These are phyloP conservation scores for Tetragnatha versicolor DNA, from an alignment of 1,140 invertebrate genomes.

Conservation along the genomic window DNA sequence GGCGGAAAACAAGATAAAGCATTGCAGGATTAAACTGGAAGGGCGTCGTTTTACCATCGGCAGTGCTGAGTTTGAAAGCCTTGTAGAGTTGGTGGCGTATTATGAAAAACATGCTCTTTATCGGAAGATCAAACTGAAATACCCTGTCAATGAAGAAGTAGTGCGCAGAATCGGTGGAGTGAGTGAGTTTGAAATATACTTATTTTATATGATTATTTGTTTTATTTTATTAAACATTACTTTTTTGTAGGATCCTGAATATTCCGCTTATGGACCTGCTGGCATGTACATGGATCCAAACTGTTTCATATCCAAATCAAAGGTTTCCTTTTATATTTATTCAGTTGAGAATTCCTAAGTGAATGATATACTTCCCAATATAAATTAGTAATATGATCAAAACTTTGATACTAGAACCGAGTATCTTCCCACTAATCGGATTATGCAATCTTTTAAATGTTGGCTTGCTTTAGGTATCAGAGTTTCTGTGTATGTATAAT, in stretches of 20 bases:
- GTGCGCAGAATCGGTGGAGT: conserved; percentile 51
- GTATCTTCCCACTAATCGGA: no score
- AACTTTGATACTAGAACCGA: no score
- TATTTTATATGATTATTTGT: no score
- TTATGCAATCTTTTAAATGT: no score
- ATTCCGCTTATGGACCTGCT: conserved; percentile 77
- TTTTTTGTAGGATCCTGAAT: conserved; percentile 64
- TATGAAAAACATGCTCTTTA: conserved; percentile 91
- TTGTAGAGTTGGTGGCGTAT: conserved; percentile 90
- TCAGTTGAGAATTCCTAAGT: no score
- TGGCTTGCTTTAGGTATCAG: no score
- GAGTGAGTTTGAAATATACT: conserved; percentile 29
- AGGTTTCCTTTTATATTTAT: conserved; percentile 56
- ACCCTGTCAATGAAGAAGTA: conserved; percentile 82
- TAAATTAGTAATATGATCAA: no score
- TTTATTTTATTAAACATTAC: background rate
- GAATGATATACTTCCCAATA: no score
- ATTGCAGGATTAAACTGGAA: conserved; percentile 91
- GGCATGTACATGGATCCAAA: conserved; percentile 86
- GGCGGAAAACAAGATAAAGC: conserved; percentile 92
- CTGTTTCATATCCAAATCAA: conserved; percentile 61
- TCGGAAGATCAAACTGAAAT: conserved; percentile 83
- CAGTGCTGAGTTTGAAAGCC: conserved; percentile 87
- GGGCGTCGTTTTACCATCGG: conserved; percentile 90
- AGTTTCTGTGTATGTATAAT: no score